A percentile compares a stretch with the other conserved stretches of the same genome.
Conservation (phyloP, 2,797 vertebrate genomes). For the Aselliscus stoliczkanus region DNA sequence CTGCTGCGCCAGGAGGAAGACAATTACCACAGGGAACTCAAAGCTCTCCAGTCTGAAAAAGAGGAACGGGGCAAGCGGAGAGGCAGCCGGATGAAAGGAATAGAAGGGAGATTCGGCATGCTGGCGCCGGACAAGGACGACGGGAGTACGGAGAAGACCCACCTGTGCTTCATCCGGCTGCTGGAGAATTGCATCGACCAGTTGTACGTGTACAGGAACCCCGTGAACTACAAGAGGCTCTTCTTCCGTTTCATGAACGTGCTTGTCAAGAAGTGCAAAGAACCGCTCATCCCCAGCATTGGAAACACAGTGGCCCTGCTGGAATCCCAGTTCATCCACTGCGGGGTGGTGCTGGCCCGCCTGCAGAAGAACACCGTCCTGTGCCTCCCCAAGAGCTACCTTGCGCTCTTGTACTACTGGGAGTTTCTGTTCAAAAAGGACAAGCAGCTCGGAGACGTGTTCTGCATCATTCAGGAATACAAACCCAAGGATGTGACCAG, state of each 20-base stretch:
- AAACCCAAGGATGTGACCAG: slow-evolving; percentile 76
- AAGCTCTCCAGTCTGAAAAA: slow-evolving; percentile 27
- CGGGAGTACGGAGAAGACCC: slow-evolving; percentile 59
- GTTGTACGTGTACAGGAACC: slow-evolving; percentile 79
- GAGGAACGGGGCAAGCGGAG: slow-evolving; percentile 43
- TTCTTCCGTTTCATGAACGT: slow-evolving; percentile 87
- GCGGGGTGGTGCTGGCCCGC: slow-evolving; percentile 79
- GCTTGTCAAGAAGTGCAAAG: slow-evolving; percentile 78
- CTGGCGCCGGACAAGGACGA: slow-evolving; percentile 78
- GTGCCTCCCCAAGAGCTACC: slow-evolving; percentile 84
- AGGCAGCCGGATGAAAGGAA: slow-evolving; percentile 63
- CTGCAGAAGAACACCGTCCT: slow-evolving; percentile 75
- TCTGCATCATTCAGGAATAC: slow-evolving; percentile 82
- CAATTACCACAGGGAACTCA: slow-evolving; percentile 78
- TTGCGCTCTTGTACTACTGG: slow-evolving; percentile 84
- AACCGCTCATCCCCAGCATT: slow-evolving; percentile 81
- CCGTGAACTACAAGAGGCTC: slow-evolving; percentile 77
- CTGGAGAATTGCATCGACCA: slow-evolving; percentile 81
- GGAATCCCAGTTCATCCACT: slow-evolving; percentile 84
- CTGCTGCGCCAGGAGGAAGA: slow-evolving; percentile 81
- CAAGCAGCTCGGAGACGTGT: slow-evolving; percentile 72
- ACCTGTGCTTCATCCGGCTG: slow-evolving; percentile 84
- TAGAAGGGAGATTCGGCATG: slow-evolving; percentile 83
- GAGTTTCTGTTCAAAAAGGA: slow-evolving; percentile 80
- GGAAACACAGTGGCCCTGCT: slow-evolving; percentile 82